Base-by-base conservation (phyloP, 1,140 invertebrate genomes). In the Drosophila pseudoobscura region DNA sequence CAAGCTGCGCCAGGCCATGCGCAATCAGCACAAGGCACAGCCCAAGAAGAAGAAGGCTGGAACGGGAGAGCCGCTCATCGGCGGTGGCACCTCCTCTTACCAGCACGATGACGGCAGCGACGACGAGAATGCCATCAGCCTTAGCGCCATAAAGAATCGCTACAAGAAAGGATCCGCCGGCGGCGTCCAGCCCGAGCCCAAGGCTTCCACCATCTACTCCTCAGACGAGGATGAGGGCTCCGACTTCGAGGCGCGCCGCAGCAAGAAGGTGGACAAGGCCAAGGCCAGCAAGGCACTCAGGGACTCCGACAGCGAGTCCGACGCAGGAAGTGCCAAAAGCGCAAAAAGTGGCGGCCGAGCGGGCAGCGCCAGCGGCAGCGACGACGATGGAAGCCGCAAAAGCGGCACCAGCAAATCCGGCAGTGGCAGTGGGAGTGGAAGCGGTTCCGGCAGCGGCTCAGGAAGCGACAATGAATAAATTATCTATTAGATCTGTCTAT, bases 121-220 rank as follows among this genome's bases (percentile, higher is more conserved):
- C 60, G 97, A 98, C 80, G 97, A 98, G 83, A 96, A 96, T 65
- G 96, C 95, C 11, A 97, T 99, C 78, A 98, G 97, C 6, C 92
- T 99, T 2, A 95, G 96, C 64, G 97, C 97, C 35, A 99, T 99
- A 80, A 99, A 99, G 92, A 98, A 97, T 92, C 96, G 97, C 90
- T 98, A 97, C 92, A 99, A 99, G 91, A 94, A 71, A 76, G 76
- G 57, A 57, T 87, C 80, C 57, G 51, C 80, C 7, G 55, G 61
- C 5, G 75, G 57, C 8, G 52, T 58, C n/a, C 78, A 58, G 24
- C 61, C 44, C 52, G 91, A 92, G 73, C 79, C 92, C 7, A 92
- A 93, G 41, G 94, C 94, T 13, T 94, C 94, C 1, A 95, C 95
- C 54, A 98, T 98, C 90, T 98, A 98, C 92, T 98, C 97, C 1